Base-by-base conservation (phyloP, 2,888 invertebrate genomes). In the Rotaria macrura region DNA sequence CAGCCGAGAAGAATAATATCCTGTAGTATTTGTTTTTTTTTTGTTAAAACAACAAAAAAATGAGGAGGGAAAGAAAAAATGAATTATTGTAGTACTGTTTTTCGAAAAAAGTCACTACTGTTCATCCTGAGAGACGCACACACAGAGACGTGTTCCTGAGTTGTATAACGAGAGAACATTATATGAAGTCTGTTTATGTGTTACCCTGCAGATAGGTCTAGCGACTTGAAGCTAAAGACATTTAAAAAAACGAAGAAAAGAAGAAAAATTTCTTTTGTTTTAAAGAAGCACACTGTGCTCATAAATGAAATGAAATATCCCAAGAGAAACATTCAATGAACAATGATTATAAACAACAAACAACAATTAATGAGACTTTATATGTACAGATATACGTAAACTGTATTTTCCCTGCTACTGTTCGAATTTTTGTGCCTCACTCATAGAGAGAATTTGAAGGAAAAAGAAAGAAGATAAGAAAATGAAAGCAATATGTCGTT, bases 91-190 rank as follows among this genome's bases (percentile, higher is more conserved):
- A 57, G 55, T 57, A 57, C 55, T 57, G 55, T 57, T 57, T 54
- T 57, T 57, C n/a, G 55, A 57, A 57, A 57, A 57, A 57, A 57
- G 55, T 57, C 55, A 57, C 55, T 57, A 57, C 55, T 57, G 55
- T 57, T 57, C 55, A 57, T 57, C 55, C 55, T 57, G 55, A 57
- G 55, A n/a, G 55, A 57, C 3, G 10, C 55, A 57, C 29, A 57
- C 29, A 57, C 55, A 57, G 12, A 57, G 55, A 57, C 55, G 29
- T 57, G 55, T 57, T 57, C 55, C 55, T 57, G 55, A 57, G 55
- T 57, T 29, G 29, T 9, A 57, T 57, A 57, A 57, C 55, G 55
- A 57, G 55, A 57, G 55, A 57, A 57, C 55, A 57, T 57, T 57
- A 57, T 57, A 57, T n/a, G n/a, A 57, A 12, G 55, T 57, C 55